Percentiles rank a stretch among this genome's conserved stretches.
Evolutionary conservation across 2,888 invertebrate species (phyloP).

Genomic region (Chrysolina oricalcia): DNA sequence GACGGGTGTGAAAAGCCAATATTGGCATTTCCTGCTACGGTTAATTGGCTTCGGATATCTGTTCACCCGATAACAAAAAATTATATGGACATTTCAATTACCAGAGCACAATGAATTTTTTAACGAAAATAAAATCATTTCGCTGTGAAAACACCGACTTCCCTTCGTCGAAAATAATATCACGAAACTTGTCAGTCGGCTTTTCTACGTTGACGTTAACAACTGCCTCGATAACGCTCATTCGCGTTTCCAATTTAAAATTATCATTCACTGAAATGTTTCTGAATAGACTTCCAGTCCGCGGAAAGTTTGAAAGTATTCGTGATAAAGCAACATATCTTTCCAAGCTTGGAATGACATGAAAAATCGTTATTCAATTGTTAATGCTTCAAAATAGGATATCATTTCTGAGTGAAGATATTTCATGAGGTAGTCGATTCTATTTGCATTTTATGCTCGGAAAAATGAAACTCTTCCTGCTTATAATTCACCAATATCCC

Average conservation of each 20-base stretch:
- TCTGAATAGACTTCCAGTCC: slow-evolving; percentile 58
- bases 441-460: slow-evolving; percentile 45
- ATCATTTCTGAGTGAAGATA: slow-evolving; percentile 51
- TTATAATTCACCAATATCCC: background rate
- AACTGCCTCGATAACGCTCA: slow-evolving; percentile 35
- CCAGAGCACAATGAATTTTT: background rate
- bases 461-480: slow-evolving; percentile 45
- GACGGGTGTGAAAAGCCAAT: too few species aligned
- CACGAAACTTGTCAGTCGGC: background rate
- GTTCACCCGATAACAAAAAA: too few species aligned
- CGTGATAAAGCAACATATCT: slow-evolving; percentile 59
- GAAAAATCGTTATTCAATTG: slow-evolving; percentile 62
- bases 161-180: background rate
- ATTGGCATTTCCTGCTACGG: too few species aligned
- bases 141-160: background rate
- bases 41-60: too few species aligned
- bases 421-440: slow-evolving; percentile 33
- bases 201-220: background rate
- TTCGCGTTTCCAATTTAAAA: slow-evolving; percentile 51
- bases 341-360: slow-evolving; percentile 51
- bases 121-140: background rate
- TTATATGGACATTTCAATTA: background rate
- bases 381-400: slow-evolving; percentile 50
- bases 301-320: slow-evolving; percentile 51
- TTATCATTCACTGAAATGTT: slow-evolving; percentile 57